phyloP scores from a whole-genome alignment of 2,797 vertebrate species.

The Protosalanx chinensis region DNA sequence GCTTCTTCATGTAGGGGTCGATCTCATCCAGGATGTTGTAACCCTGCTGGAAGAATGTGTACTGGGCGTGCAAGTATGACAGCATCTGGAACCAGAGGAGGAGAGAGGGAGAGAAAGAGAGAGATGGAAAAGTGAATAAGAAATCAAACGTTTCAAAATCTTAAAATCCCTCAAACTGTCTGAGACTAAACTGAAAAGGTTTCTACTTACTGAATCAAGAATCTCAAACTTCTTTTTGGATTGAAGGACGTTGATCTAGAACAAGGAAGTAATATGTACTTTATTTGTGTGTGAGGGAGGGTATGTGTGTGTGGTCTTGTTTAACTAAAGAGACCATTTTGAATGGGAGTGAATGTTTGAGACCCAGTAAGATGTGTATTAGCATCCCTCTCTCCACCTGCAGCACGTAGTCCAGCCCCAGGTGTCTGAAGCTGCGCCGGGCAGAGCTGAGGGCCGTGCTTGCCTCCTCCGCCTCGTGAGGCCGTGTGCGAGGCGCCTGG shows the following conservation, averaged over 20 bases:
- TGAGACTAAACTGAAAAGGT: neutral
- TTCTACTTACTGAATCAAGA: constrained; percentile 86
- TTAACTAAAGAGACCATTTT: too few species aligned
- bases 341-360: neutral
- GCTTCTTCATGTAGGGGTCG: constrained; percentile 95
- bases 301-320: too few species aligned
- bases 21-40: constrained; percentile 90
- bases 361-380: neutral
- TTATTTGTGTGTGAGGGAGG: neutral
- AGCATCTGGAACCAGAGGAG: constrained; percentile 80
- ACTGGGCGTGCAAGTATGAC: constrained; percentile 97
- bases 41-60: constrained; percentile 93
- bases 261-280: constrained; percentile 12
- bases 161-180: neutral
- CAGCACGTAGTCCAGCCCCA: constrained; percentile 92
- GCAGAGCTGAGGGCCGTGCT: constrained; percentile 82
- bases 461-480: constrained; percentile 94
- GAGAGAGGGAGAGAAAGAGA: neutral
- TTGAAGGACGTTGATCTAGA: constrained; percentile 96
- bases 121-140: neutral
- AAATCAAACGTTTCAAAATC: neutral
- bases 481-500: constrained; percentile 89
- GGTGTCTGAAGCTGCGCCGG: constrained; percentile 92
- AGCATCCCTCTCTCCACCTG: constrained; percentile 72
- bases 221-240: constrained; percentile 99